phyloP scores from a whole-genome alignment of 1,140 invertebrate genomes.

The Wasmannia auropunctata region DNA sequence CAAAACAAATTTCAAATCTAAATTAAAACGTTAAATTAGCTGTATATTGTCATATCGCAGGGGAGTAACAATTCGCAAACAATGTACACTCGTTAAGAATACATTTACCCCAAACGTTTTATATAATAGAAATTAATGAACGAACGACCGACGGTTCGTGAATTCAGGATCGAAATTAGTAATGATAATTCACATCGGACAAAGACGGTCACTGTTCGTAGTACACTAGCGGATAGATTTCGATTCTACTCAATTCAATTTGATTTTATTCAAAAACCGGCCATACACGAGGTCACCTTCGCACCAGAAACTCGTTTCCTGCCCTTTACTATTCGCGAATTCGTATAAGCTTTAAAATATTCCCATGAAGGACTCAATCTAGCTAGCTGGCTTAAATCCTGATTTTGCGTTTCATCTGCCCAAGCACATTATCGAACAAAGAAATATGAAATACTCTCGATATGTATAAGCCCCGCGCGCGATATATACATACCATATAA shows the following conservation, averaged over 20 bases:
- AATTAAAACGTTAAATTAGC: constrained; percentile 61
- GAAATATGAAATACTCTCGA: constrained; percentile 6
- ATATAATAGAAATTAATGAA: constrained; percentile 80
- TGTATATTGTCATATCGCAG: constrained; percentile 60
- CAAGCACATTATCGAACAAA: neutral
- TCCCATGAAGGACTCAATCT: neutral
- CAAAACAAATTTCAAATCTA: neutral
- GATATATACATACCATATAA: too few relatives aligned
- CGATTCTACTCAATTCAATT: constrained; percentile 62
- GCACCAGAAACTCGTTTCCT: neutral
- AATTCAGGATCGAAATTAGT: constrained; percentile 67
- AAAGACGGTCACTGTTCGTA: constrained; percentile 12
- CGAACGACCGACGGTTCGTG: constrained; percentile 51
- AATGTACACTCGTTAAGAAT: constrained; percentile 80
- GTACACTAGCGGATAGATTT: constrained; percentile 24
- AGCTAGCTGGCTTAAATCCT: neutral
- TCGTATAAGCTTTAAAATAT: neutral
- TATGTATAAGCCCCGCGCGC: neutral
- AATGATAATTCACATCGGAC: constrained; percentile 68
- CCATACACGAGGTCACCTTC: neutral
- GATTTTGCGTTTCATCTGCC: neutral
- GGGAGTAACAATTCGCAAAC: constrained; percentile 78
- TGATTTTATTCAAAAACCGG: constrained; percentile 67
- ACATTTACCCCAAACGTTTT: constrained; percentile 73
- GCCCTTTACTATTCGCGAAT: neutral